phyloP scores from a whole-genome alignment of 2,888 invertebrate species.

The Malthinus seriepunctatus region DNA sequence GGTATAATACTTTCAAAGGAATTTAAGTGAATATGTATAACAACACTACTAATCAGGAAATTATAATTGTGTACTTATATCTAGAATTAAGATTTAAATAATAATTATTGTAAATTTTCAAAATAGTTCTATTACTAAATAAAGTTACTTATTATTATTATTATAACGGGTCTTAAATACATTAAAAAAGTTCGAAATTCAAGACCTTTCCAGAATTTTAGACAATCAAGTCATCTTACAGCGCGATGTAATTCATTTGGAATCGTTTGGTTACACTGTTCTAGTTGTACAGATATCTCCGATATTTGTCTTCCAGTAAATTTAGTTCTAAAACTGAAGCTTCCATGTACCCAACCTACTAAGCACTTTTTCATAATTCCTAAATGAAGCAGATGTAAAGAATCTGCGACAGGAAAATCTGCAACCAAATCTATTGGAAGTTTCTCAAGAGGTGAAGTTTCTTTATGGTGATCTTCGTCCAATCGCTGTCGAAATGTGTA shows the following conservation, averaged over 20 bases:
- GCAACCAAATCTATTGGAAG: conserved; percentile 24
- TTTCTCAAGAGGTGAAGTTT: conserved; percentile 2
- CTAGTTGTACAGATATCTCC: no score
- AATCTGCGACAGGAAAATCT: conserved; percentile 11
- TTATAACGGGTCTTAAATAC: conserved; percentile 31
- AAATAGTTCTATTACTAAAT: no score
- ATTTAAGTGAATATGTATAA: no score
- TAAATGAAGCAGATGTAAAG: neutral
- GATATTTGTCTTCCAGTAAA: neutral
- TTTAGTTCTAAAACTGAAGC: conserved; percentile 23
- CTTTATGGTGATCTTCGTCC: conserved; percentile 18
- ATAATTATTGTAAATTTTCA: no score
- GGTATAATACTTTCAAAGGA: no score
- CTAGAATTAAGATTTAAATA: no score
- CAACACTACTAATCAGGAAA: no score
- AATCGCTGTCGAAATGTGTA: neutral
- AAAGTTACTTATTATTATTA: no score
- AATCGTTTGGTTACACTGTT: neutral
- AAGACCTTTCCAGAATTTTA: conserved; percentile 34
- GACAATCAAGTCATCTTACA: conserved; percentile 26
- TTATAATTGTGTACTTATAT: no score
- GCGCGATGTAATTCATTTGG: conserved; percentile 29
- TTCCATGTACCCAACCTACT: conserved; percentile 21
- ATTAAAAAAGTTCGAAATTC: conserved; percentile 33
- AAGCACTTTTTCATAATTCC: conserved; percentile 24